Conservation (phyloP, 2,888 invertebrate genomes). For the Sminthurides aquaticus region DNA sequence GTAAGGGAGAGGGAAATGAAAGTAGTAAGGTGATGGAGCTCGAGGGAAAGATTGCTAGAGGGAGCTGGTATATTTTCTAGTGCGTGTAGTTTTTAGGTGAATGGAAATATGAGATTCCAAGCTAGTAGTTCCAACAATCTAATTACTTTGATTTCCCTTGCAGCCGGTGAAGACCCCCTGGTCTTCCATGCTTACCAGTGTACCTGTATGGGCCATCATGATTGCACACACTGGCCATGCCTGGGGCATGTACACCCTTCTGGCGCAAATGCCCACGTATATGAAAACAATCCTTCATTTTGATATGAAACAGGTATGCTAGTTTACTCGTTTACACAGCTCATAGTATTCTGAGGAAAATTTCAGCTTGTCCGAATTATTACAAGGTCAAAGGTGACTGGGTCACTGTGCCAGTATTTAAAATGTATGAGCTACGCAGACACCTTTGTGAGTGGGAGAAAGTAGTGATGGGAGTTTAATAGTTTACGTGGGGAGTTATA, state of each 20-base stretch:
- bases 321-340: not conserved
- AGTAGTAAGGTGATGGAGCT: not conserved
- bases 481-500: too few species aligned
- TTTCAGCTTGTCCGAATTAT: too few species aligned
- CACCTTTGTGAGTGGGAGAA: not conserved
- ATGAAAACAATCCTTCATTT: slow-evolving; percentile 76
- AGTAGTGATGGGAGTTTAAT: too few species aligned
- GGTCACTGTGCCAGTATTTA: not conserved
- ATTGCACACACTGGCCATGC: slow-evolving; percentile 60
- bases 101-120: not conserved
- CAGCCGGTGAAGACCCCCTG: slow-evolving; percentile 53
- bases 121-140: not conserved
- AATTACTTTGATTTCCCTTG: not conserved
- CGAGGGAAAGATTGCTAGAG: not conserved
- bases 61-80: too few species aligned
- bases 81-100: too few species aligned
- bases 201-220: slow-evolving; percentile 74
- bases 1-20: not conserved
- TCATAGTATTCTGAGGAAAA: too few species aligned
- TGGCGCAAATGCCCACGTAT: slow-evolving; percentile 73
- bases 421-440: not conserved
- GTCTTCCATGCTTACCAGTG: slow-evolving; percentile 62
- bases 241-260: slow-evolving; percentile 77
- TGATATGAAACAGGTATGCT: slow-evolving; percentile 62
- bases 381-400: too few species aligned